These are phyloP conservation scores for Falco columbarius DNA, from an alignment of 2,797 vertebrate species.

Conservation along the genomic window DNA sequence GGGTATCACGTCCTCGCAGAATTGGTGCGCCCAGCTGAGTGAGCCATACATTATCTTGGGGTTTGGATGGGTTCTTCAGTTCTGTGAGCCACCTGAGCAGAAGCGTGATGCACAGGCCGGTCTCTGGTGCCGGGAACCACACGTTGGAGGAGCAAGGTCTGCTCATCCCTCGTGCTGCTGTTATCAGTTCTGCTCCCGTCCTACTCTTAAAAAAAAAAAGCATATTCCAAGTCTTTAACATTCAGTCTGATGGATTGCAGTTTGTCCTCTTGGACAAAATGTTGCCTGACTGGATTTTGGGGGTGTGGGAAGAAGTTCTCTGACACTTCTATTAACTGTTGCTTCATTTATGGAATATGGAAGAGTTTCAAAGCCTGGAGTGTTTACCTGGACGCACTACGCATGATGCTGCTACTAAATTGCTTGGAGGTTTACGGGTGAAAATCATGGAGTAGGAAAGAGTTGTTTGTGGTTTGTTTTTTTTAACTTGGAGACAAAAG, in stretches of 20 bases:
- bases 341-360: not conserved
- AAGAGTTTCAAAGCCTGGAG: not conserved
- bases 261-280: not conserved
- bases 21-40: not conserved
- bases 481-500: not conserved
- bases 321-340: not conserved
- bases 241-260: not conserved
- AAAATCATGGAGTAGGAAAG: not conserved
- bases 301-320: not conserved
- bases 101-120: not conserved
- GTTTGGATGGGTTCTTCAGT: not conserved
- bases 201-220: not conserved
- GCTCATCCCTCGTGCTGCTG: not conserved
- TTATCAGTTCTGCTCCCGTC: not conserved
- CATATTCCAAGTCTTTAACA: fast-evolving
- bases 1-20: not conserved
- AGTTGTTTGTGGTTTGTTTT: not conserved
- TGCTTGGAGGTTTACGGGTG: not conserved
- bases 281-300: not conserved
- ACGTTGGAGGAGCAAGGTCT: not conserved
- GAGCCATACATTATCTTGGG: fast-evolving
- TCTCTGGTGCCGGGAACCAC: fast-evolving
- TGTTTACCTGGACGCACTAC: not conserved
- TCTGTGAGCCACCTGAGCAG: not conserved
- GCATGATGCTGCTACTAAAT: not conserved